Percentiles rank a stretch among this genome's conserved stretches.
These are phyloP conservation scores for Nycticryphes semicollaris DNA, from an alignment of 2,113 vertebrate genomes.

Conservation along the genomic window DNA sequence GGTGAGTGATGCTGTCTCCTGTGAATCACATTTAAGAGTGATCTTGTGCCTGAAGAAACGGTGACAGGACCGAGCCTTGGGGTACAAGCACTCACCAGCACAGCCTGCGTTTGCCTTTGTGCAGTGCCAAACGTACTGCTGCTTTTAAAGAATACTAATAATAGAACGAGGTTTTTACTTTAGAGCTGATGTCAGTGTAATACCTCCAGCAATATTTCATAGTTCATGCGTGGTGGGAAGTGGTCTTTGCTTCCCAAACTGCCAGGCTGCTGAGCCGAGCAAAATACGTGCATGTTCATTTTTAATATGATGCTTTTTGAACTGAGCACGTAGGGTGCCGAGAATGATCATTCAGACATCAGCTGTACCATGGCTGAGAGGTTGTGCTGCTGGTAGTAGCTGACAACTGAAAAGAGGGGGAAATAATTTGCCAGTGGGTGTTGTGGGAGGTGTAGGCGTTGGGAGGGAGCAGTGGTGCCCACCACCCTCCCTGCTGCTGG, in stretches of 20 bases:
- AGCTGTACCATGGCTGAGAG: background rate
- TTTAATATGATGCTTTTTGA: rapidly evolving
- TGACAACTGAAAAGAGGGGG: background rate
- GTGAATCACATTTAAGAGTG: background rate
- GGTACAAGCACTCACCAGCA: background rate
- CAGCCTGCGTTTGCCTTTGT: background rate
- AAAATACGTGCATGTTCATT: rapidly evolving
- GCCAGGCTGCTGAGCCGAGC: background rate
- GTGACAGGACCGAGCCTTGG: background rate
- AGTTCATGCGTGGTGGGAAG: background rate
- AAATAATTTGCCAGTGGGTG: rapidly evolving
- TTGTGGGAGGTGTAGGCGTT: rapidly evolving
- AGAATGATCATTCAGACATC: background rate
- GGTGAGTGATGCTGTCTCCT: background rate
- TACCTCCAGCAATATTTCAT: background rate
- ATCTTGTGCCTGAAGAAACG: background rate
- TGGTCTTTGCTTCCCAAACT: background rate
- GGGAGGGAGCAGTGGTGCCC: rapidly evolving
- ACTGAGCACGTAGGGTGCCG: rapidly evolving
- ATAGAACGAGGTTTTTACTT: background rate
- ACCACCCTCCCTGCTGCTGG: rapidly evolving
- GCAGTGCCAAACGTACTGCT: background rate
- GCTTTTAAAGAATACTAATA: background rate
- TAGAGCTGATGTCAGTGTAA: background rate
- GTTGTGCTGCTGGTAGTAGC: background rate